Evolutionary conservation across 2,888 invertebrate genomes (phyloP), one percentile per base, ranked within the genome.

Genomic region (Acleris laterana): DNA sequence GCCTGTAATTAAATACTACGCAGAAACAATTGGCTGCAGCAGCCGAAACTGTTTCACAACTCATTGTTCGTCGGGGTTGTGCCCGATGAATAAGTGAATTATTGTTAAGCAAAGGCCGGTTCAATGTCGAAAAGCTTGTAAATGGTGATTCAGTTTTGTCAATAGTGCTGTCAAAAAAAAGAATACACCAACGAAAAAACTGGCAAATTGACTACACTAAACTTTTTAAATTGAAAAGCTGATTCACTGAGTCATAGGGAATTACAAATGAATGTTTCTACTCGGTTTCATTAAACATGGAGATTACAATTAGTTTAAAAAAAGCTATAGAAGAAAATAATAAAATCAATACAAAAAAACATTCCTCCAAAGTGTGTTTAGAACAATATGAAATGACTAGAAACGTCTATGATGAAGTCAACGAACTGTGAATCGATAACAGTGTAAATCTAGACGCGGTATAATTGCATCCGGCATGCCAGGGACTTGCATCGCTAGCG

Each of bases 11-110:
- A 83, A 80, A 84, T 84, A 82, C 74, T 71, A 65, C 69, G 71
- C 74, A 76, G 48, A 69, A 80, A 82, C 84, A 82, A 82, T 77
- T 72, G 70, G 70, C 72, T 78, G 74, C 72, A 77, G 77, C 71
- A 72, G 28, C 72, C 72, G 74, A 69, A 71, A 74, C 60, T 78
- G 73, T 84, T 83, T 79, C 83, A 79, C 80, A 84, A 85, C 76
- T 59, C 52, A 65, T 65, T 65, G 64, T 65, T 60, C 42, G 38
- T 60, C 46, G 6, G 20, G 25, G 42, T n/a, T 61, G 42, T 51
- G 28, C 46, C 46, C 44, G 57, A 60, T 65, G 60, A 65, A 49
- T 60, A 60, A 65, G 56, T 42, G 57, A 42, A 42, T 44, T 44
- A 44, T 50, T 59, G 62, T 42, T 38, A 38, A 38, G 57, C 62